Evolutionary conservation across 2,888 invertebrate genomes (phyloP), one percentile per base, ranked within the genome.

Genomic region (Pyrocoelia pectoralis): DNA sequence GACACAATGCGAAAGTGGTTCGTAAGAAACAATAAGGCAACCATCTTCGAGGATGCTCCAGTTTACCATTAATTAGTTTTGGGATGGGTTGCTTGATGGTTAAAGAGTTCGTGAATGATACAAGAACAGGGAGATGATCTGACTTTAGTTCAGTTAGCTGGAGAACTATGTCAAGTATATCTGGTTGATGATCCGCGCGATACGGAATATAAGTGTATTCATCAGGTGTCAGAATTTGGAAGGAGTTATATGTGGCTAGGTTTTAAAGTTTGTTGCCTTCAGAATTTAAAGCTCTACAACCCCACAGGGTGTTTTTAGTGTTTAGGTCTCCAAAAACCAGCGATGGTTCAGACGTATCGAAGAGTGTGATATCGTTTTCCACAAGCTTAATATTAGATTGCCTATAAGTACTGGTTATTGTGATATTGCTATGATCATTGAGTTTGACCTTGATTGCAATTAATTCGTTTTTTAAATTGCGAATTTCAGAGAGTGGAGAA

Each of bases 301-400:
- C 48, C 46, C 56, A 56, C 4, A 48, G 41, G 12, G 28, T 56
- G 14, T 56, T 56, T 28, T 56, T 43, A 17, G 13, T 19, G 17
- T 43, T 55, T 52, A 40, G 55, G 55, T 55, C 43, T 15, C 55
- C n/a, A 40, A 55, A 13, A 19, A 40, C 55, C 19, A 43, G 43
- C 40, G 41, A 40, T 40, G 55, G 55, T 43, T 55, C 55, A 24
- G 43, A 55, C 55, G 15, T 15, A 13, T 46, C 10, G 12, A 46
- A 46, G 46, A 40, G 5, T 40, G 13, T 40, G 40, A 66, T 48
- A 18, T 66, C 63, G 6, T 52, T 29, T 33, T 65, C 60, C 3
- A 49, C 4, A 38, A 58, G 6, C 46, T 51, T 60, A 14, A 41
- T 46, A 40, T 57, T 64, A 49, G 67, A 57, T 50, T 56, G 64